phyloP scores from a whole-genome alignment of 37 sponge, comb jelly and placozoan species.

The Spongilla lacustris region DNA sequence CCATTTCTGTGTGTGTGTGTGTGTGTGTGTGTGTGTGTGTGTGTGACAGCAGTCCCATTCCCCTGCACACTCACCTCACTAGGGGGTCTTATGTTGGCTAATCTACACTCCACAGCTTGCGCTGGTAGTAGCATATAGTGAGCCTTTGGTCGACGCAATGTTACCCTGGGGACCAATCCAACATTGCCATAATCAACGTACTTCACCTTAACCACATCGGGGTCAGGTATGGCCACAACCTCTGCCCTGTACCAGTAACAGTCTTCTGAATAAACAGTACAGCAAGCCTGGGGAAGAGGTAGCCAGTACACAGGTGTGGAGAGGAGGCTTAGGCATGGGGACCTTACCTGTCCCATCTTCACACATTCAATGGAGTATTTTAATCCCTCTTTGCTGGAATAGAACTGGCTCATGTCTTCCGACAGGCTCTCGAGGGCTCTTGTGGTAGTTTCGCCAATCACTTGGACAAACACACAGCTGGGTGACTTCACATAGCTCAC shows the following conservation, averaged over 20 bases:
- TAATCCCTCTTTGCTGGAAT: slow-evolving; percentile 24
- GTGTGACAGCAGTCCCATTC: not conserved
- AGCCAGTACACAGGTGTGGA: not conserved
- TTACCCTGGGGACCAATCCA: slow-evolving; percentile 4
- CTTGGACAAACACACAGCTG: slow-evolving; percentile 59
- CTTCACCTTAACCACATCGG: slow-evolving; percentile 45
- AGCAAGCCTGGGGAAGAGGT: slow-evolving; percentile 53
- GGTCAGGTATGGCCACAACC: slow-evolving; percentile 13
- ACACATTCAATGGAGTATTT: slow-evolving; percentile 5
- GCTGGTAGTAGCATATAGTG: slow-evolving; percentile 67
- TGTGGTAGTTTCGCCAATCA: slow-evolving; percentile 61
- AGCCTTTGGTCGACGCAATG: slow-evolving; percentile 38
- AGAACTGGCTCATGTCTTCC: slow-evolving; percentile 66
- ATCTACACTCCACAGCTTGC: slow-evolving; percentile 55
- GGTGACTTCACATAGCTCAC: slow-evolving; percentile 58
- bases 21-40: not conserved
- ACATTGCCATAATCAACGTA: slow-evolving; percentile 85
- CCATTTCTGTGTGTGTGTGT: slow-evolving; percentile 31
- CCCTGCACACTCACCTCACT: slow-evolving; percentile 29
- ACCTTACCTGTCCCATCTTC: slow-evolving; percentile 43
- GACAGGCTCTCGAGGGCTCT: slow-evolving; percentile 51
- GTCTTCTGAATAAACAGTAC: slow-evolving; percentile 63
- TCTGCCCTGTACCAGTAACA: slow-evolving; percentile 72
- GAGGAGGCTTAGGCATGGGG: not conserved
- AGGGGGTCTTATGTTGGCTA: slow-evolving; percentile 68